Evolutionary conservation across 2,113 vertebrate genomes (phyloP).

Genomic region (Sinocyclocheilus anophthalmus): DNA sequence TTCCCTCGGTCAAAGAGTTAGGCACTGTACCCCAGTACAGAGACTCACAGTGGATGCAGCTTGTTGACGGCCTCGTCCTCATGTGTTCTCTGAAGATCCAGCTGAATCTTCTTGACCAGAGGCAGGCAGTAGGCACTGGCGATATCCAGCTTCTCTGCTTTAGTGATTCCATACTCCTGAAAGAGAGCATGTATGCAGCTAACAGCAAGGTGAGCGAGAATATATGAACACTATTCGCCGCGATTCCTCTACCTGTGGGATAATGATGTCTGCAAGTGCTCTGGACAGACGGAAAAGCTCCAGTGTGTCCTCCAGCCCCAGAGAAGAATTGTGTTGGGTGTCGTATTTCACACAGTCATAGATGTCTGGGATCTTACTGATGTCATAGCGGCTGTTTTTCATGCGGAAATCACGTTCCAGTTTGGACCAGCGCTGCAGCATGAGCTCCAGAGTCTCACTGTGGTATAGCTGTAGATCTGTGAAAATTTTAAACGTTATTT

Average conservation of each 20-base stretch:
- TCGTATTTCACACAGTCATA: constrained; percentile 98
- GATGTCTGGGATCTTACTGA: constrained; percentile 98
- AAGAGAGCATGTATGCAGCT: neutral
- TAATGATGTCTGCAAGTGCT: constrained; percentile 92
- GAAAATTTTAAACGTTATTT: neutral
- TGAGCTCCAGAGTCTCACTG: constrained; percentile 93
- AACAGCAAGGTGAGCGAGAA: neutral
- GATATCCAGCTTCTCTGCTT: constrained; percentile 94
- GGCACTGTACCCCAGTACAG: neutral
- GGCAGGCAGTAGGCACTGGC: constrained; percentile 96
- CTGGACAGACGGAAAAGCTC: constrained; percentile 91
- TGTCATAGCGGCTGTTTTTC: constrained; percentile 93
- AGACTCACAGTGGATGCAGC: constrained; percentile 88
- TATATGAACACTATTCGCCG: neutral
- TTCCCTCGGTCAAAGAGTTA: neutral
- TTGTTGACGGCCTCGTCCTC: constrained; percentile 99
- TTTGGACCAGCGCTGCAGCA: constrained; percentile 97
- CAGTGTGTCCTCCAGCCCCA: constrained; percentile 86
- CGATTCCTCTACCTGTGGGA: constrained; percentile 84
- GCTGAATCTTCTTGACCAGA: constrained; percentile 92
- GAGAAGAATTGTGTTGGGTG: constrained; percentile 88
- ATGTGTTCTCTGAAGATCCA: constrained; percentile 96
- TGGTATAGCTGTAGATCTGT: constrained; percentile 93
- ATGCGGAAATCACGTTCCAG: constrained; percentile 92
- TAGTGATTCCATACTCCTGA: constrained; percentile 94